These are phyloP conservation scores for Drepanosiphum platanoidis DNA, from an alignment of 2,888 invertebrate genomes.

Conservation along the genomic window DNA sequence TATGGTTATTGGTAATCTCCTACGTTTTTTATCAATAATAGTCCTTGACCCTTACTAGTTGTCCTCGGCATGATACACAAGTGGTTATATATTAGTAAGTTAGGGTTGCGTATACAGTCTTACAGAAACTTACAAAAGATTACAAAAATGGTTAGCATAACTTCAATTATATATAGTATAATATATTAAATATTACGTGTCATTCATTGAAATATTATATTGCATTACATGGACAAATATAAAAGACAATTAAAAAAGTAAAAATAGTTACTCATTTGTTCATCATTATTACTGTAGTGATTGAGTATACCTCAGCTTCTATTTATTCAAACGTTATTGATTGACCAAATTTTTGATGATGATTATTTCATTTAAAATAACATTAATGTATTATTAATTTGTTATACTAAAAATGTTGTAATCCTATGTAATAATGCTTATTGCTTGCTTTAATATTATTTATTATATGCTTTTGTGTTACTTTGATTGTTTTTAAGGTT, in stretches of 20 bases:
- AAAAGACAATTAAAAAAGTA: conserved; percentile 33
- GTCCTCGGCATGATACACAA: conserved; percentile 19
- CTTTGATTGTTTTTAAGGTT: too few relatives aligned
- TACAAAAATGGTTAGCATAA: conserved; percentile 17
- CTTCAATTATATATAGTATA: conserved; percentile 11
- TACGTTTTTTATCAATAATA: background rate
- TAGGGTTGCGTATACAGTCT: conserved; percentile 7
- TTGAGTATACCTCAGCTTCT: background rate
- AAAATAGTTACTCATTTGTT: conserved; percentile 23
- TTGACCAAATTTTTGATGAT: conserved; percentile 33
- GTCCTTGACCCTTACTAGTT: conserved; percentile 35
- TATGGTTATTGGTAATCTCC: background rate
- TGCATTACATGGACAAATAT: conserved; percentile 24
- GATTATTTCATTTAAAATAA: too few relatives aligned
- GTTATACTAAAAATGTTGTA: too few relatives aligned
- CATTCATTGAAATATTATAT: conserved; percentile 35
- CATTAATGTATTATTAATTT: too few relatives aligned
- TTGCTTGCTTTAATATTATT: too few relatives aligned
- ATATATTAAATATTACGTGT: background rate
- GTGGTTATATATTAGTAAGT: background rate
- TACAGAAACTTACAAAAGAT: conserved; percentile 1
- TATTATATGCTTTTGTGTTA: too few relatives aligned
- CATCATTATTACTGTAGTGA: conserved; percentile 5
- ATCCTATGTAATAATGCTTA: too few relatives aligned
- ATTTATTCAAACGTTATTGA: background rate